Percentiles rank a stretch among this genome's conserved stretches.
Conservation (phyloP, 2,113 vertebrate genomes). For the Barnardius zonarius region DNA sequence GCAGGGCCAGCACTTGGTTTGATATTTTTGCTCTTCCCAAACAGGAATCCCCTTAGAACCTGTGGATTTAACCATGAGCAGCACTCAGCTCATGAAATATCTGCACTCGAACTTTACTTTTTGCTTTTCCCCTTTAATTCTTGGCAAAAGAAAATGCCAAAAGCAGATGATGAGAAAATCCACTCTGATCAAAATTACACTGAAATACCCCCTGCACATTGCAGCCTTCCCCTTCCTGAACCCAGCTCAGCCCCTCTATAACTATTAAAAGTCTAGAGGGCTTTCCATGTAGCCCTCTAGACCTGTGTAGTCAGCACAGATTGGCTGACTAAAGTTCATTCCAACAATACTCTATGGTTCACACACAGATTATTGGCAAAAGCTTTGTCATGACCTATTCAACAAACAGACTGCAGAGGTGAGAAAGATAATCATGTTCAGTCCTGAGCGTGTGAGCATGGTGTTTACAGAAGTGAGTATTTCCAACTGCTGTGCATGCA, state of each 20-base stretch:
- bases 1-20: neutral
- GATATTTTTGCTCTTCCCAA: neutral
- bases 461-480: conserved; percentile 26
- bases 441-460: neutral
- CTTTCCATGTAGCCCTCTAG: neutral
- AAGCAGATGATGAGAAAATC: neutral
- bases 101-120: neutral
- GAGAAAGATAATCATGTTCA: conserved; percentile 34
- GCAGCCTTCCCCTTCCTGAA: neutral
- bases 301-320: neutral
- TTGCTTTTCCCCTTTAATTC: neutral
- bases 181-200: neutral
- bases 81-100: neutral
- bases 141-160: neutral
- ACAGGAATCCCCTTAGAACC: neutral
- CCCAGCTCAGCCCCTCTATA: neutral
- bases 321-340: neutral
- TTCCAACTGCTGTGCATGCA: conserved; percentile 28
- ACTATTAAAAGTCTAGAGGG: neutral
- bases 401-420: neutral
- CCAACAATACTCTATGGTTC: conserved; percentile 14
- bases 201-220: neutral
- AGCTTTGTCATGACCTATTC: conserved; percentile 18
- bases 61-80: neutral
- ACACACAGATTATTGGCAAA: neutral